A percentile compares a stretch with the other conserved stretches of the same genome.
These are phyloP conservation scores for Siphamia tubifer DNA, from an alignment of 2,113 vertebrate species.

Conservation along the genomic window DNA sequence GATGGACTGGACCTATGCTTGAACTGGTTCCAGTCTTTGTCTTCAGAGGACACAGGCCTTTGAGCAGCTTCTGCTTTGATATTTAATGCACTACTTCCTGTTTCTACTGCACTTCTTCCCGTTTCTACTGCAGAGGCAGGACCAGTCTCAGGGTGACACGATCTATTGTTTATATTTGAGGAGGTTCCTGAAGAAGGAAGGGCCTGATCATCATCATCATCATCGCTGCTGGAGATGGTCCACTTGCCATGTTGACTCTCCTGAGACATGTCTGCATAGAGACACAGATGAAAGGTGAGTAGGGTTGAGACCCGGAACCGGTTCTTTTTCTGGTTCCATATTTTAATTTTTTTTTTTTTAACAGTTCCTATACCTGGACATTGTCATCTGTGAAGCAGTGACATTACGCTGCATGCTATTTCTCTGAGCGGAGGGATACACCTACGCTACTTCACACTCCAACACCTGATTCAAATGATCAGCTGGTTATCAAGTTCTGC, in stretches of 20 bases:
- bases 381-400: no score
- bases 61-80: slow-evolving; percentile 57
- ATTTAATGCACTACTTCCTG: neutral
- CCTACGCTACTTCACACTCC: no score
- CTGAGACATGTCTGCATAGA: slow-evolving; percentile 79
- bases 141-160: neutral
- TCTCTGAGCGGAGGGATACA: no score
- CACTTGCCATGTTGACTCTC: slow-evolving; percentile 89
- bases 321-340: no score
- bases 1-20: slow-evolving; percentile 54
- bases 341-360: no score
- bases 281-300: neutral
- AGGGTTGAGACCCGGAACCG: no score
- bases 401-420: no score
- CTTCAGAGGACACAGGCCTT: slow-evolving; percentile 75
- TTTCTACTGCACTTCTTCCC: neutral
- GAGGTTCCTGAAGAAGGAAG: slow-evolving; percentile 58
- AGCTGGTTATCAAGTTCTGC: no score
- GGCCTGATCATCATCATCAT: slow-evolving; percentile 79
- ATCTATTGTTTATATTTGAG: neutral
- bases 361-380: no score
- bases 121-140: neutral
- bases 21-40: slow-evolving; percentile 80
- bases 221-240: slow-evolving; percentile 94
- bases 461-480: no score